phyloP scores from a whole-genome alignment of 1,140 invertebrate genomes.

The Trachymyrmex cornetzi region DNA sequence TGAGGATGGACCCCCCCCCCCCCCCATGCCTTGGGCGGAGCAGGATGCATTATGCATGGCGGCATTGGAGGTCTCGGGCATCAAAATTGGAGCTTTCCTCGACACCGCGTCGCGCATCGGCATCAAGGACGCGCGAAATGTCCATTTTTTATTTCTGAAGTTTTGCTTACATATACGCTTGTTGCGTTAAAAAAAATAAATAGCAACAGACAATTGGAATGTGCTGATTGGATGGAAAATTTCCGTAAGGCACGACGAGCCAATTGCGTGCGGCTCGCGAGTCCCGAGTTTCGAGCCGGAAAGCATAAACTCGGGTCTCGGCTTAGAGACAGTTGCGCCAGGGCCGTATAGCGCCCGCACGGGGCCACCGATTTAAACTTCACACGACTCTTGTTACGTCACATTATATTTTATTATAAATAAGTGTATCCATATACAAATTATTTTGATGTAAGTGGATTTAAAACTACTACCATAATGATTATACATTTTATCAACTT shows the following conservation, averaged over 20 bases:
- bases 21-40: slow-evolving; percentile 25
- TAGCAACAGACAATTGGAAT: not conserved
- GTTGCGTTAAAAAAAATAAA: slow-evolving; percentile 7
- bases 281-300: slow-evolving; percentile 72
- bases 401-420: not conserved
- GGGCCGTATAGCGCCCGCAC: slow-evolving; percentile 74
- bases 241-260: not conserved
- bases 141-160: not conserved
- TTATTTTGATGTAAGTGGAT: not conserved
- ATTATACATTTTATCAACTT: not conserved
- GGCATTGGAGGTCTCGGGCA: not conserved
- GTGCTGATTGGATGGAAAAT: slow-evolving; percentile 38
- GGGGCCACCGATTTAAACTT: not conserved
- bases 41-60: slow-evolving; percentile 35
- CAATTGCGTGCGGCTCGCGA: slow-evolving; percentile 60
- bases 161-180: not conserved
- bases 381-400: not conserved
- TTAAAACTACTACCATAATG: not conserved
- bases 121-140: not conserved
- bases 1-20: slow-evolving; percentile 25
- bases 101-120: not conserved
- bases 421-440: not conserved
- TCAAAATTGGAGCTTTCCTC: slow-evolving; percentile 53
- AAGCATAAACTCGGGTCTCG: slow-evolving; percentile 84
- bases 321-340: slow-evolving; percentile 86